These are phyloP conservation scores for Ypsolopha sequella DNA, from an alignment of 2,888 invertebrate genomes.

Conservation along the genomic window DNA sequence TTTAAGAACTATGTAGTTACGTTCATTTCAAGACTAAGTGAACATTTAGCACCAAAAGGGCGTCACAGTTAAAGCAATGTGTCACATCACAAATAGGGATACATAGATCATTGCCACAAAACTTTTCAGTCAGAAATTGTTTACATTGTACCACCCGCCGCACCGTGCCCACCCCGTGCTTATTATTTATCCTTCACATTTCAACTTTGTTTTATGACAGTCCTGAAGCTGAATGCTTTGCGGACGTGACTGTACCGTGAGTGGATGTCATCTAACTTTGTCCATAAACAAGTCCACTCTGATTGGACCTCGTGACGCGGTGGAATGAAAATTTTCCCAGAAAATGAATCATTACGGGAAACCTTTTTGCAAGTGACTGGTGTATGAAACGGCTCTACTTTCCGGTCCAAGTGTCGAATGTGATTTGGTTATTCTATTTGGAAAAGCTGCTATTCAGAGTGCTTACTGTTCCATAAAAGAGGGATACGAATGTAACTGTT, in stretches of 20 bases:
- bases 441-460: not conserved
- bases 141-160: not conserved
- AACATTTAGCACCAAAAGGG: too few relatives aligned
- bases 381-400: not conserved
- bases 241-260: conserved; percentile 22
- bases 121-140: not conserved
- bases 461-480: too few relatives aligned
- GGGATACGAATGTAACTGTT: too few relatives aligned
- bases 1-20: too few relatives aligned
- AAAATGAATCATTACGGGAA: conserved; percentile 3
- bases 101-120: too few relatives aligned
- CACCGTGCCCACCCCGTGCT: not conserved
- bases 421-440: not conserved
- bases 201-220: conserved; percentile 20
- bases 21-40: too few relatives aligned
- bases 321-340: conserved; percentile 10
- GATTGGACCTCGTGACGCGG: conserved; percentile 17
- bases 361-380: not conserved
- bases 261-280: conserved; percentile 34
- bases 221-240: conserved; percentile 10
- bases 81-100: too few relatives aligned
- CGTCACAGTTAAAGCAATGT: too few relatives aligned
- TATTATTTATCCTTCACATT: not conserved
- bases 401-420: not conserved
- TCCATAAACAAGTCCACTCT: conserved; percentile 29